Evolutionary conservation across 2,888 invertebrate genomes (phyloP), one percentile per base, ranked within the genome.

Genomic region (Chesias legatella): DNA sequence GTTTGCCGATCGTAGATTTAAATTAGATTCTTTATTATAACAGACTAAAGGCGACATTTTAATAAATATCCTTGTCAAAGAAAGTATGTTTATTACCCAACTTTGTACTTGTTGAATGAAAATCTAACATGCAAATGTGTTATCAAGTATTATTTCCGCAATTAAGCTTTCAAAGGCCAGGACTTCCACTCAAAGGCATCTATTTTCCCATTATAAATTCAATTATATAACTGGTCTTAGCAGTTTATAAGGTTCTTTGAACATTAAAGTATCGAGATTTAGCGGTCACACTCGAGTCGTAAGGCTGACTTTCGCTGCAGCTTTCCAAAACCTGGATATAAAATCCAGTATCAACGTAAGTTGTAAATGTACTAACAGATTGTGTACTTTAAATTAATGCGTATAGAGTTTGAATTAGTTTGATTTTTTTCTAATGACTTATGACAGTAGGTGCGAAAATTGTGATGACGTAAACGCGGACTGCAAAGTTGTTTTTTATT

Each of bases 221-320:
- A 53, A 53, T 53, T 43, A 44, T 37, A 43, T 50, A 48, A 50
- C 48, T 37, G 22, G 51, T 44, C 32, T 40, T 42, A 30, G 28
- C 33, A 31, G 41, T 47, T 43, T 44, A 48, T 41, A 48, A 45
- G 33, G 38, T 33, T 45, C 30, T 36, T 38, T 47, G 40, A 36
- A 34, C 47, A 40, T 21, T 33, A 50, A 67, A 79, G 73, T 76
- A 81, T 73, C 75, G 79, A 79, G 69, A 72, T 61, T 53, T 48
- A 60, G 56, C 63, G 64, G 73, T 67, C 70, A 69, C 67, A 72
- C 68, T 77, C 60, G 59, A 65, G 55, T 60, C 59, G 62, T 63
- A 64, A 64, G 66, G 61, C 55, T 74, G 70, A 85, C 85, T 86
- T 86, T 86, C 84, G 81, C 84, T 67, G 60, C 73, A 77, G 76